Conservation (phyloP, 2,888 invertebrate species). For the Drosophila stalkeri region DNA sequence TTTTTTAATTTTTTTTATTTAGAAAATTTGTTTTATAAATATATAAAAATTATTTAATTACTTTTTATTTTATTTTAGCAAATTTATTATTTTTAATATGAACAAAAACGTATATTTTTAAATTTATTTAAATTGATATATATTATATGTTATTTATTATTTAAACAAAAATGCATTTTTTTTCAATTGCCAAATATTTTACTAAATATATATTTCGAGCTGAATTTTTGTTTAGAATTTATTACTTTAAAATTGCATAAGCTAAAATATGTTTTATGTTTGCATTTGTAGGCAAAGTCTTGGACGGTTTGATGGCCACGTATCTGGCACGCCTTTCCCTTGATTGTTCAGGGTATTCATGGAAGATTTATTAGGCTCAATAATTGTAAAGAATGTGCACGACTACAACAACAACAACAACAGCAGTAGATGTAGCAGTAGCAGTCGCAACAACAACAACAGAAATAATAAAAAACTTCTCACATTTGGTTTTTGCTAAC, state of each 20-base stretch:
- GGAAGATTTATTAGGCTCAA: conserved; percentile 57
- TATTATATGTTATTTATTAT: no score
- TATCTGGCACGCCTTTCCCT: not conserved
- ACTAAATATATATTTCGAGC: no score
- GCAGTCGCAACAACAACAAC: not conserved
- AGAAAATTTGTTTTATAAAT: not conserved
- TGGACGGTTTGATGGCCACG: not conserved
- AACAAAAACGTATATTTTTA: not conserved
- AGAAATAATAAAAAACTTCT: conserved; percentile 28
- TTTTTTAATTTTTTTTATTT: not conserved
- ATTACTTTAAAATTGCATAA: conserved; percentile 1
- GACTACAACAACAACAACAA: conserved; percentile 1
- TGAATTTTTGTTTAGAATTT: not conserved
- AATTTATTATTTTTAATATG: not conserved
- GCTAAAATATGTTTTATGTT: not conserved
- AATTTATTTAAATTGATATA: not conserved
- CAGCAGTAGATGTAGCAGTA: not conserved
- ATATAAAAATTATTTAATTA: not conserved
- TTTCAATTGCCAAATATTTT: no score
- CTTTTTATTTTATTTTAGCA: not conserved
- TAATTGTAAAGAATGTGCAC: conserved; percentile 65
- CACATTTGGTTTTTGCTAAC: conserved; percentile 50
- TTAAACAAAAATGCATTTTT: no score
- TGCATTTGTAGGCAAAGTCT: not conserved
- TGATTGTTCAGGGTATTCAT: conserved; percentile 14